Percentiles rank a stretch among this genome's conserved stretches.
These are phyloP conservation scores for Siniperca undulata DNA, from an alignment of 2,797 vertebrate genomes.

Conservation along the genomic window DNA sequence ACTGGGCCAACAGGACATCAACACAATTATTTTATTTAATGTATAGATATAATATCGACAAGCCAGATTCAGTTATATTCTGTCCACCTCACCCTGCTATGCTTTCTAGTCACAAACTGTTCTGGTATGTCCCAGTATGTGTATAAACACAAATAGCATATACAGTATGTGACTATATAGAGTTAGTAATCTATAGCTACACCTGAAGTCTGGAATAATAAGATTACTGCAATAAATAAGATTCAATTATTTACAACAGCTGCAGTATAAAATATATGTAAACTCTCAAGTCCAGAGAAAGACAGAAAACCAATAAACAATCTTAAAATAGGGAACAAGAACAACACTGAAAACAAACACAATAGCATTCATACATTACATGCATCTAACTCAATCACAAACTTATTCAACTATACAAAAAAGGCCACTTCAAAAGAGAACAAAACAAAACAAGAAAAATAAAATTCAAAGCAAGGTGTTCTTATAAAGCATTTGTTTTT, in stretches of 20 bases:
- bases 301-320: conserved; percentile 44
- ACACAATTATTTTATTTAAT: not conserved
- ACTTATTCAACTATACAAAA: conserved; percentile 50
- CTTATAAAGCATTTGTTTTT: conserved; percentile 53
- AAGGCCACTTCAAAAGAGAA: conserved; percentile 42
- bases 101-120: not conserved
- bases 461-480: conserved; percentile 44
- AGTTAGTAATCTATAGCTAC: conserved; percentile 3
- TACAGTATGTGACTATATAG: not conserved
- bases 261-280: conserved; percentile 30
- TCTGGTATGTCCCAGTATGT: not conserved
- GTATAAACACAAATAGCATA: conserved; percentile 11
- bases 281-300: conserved; percentile 77
- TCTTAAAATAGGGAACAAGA: conserved; percentile 49
- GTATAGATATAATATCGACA: not conserved
- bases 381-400: conserved; percentile 57
- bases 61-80: not conserved
- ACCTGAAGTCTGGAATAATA: conserved; percentile 13
- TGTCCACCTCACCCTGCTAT: conserved; percentile 7
- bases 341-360: conserved; percentile 60
- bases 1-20: not conserved
- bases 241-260: conserved; percentile 17
- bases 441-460: conserved; percentile 33
- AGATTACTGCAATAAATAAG: conserved; percentile 1
- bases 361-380: conserved; percentile 57